Evolutionary conservation across 2,888 invertebrate species (phyloP).

Genomic region (Volucella zonaria): DNA sequence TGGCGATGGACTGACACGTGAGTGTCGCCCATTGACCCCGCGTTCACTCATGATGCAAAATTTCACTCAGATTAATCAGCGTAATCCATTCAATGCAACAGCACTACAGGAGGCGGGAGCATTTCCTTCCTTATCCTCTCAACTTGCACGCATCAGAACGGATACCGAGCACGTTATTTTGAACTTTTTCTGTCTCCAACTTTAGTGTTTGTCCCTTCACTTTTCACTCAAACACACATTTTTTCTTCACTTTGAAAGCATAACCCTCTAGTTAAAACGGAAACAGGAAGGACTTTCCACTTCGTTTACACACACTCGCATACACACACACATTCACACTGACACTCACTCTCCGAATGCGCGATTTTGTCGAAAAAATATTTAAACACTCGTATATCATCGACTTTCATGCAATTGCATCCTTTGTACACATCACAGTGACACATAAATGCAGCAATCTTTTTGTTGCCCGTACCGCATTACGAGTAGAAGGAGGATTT

Average conservation of each 20-base stretch:
- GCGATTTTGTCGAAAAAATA: slow-evolving; percentile 53
- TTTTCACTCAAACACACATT: slow-evolving; percentile 55
- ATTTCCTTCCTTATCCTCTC: slow-evolving; percentile 28
- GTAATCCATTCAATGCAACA: slow-evolving; percentile 27
- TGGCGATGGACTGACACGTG: slow-evolving; percentile 82
- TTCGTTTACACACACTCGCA: slow-evolving; percentile 6
- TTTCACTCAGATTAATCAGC: slow-evolving; percentile 27
- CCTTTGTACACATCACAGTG: slow-evolving; percentile 46
- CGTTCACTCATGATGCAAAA: slow-evolving; percentile 78
- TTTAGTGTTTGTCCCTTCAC: slow-evolving; percentile 10
- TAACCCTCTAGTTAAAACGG: slow-evolving; percentile 18
- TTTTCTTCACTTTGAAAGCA: slow-evolving; percentile 11
- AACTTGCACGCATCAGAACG: slow-evolving; percentile 27
- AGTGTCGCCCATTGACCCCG: slow-evolving; percentile 79
- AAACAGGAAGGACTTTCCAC: slow-evolving; percentile 59
- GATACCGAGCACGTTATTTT: neutral
- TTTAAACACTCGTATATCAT: slow-evolving; percentile 48
- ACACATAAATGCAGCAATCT: slow-evolving; percentile 48
- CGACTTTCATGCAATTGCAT: slow-evolving; percentile 55
- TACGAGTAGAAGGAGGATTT: slow-evolving; percentile 41
- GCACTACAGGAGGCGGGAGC: slow-evolving; percentile 16
- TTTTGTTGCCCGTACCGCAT: slow-evolving; percentile 50
- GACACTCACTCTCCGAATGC: slow-evolving; percentile 7
- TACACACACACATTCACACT: neutral
- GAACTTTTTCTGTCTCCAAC: neutral